Conservation (phyloP, 2,797 vertebrate genomes). For the Alauda arvensis region DNA sequence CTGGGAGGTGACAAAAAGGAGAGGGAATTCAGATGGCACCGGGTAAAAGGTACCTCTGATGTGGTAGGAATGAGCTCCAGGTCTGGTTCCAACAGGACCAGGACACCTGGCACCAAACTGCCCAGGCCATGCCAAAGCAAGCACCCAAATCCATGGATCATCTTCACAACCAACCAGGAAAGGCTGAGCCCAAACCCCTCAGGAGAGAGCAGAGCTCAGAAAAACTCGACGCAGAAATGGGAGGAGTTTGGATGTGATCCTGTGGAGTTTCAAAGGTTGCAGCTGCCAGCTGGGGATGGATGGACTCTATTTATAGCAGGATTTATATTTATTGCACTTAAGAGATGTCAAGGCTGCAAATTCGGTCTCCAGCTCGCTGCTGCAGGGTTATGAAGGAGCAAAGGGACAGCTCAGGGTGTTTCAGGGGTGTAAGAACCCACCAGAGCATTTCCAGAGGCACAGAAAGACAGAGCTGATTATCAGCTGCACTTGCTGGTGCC, state of each 20-base stretch:
- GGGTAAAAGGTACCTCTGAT: fast-evolving
- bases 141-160: background rate
- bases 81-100: background rate
- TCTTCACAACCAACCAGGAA: too few relatives aligned
- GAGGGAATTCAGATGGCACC: background rate
- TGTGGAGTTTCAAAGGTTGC: background rate
- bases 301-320: slow-evolving; percentile 14
- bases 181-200: background rate
- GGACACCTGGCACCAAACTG: background rate
- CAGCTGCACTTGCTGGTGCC: background rate
- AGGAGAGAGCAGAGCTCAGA: background rate
- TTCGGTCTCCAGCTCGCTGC: background rate
- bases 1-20: slow-evolving; percentile 61
- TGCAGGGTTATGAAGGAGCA: background rate
- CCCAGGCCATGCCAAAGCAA: background rate
- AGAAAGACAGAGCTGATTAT: background rate
- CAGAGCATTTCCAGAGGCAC: background rate
- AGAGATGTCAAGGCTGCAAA: background rate
- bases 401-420: background rate
- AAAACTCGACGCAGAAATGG: background rate
- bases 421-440: fast-evolving
- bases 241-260: background rate
- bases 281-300: background rate
- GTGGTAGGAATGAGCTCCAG: fast-evolving
- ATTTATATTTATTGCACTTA: background rate